phyloP scores from a whole-genome alignment of 1,140 invertebrate species.

The Drosophila dunni region DNA sequence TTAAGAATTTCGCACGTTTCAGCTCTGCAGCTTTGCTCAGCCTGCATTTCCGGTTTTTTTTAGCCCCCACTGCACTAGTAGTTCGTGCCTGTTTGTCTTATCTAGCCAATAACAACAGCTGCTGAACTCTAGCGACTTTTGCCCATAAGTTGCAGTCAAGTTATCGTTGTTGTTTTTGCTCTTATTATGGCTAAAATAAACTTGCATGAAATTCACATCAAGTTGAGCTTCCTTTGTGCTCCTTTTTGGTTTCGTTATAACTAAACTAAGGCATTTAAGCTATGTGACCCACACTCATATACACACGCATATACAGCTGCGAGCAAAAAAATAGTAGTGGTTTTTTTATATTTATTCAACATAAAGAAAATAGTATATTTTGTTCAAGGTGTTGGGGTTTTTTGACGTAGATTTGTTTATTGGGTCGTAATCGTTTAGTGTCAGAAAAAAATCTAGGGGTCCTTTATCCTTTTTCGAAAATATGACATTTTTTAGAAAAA shows the following conservation, averaged over 20 bases:
- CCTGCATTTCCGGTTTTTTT: constrained; percentile 22
- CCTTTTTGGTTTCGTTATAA: constrained; percentile 55
- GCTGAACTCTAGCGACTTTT: constrained; percentile 20
- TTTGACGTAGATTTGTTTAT: no score
- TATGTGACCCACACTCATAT: constrained; percentile 7
- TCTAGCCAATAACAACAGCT: constrained; percentile 70
- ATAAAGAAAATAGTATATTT: no score
- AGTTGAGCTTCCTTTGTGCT: constrained; percentile 6
- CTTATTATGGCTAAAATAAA: constrained; percentile 57
- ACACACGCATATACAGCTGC: background rate
- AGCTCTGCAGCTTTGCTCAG: background rate
- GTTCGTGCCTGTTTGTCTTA: constrained; percentile 68
- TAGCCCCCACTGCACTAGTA: background rate
- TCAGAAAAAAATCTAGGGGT: no score
- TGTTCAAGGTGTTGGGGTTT: no score
- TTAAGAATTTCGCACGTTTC: constrained; percentile 69
- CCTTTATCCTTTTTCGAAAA: no score
- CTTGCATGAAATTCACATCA: constrained; percentile 45
- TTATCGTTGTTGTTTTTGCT: constrained; percentile 12
- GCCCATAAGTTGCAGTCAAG: constrained; percentile 46
- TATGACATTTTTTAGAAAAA: no score
- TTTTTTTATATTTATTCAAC: no score
- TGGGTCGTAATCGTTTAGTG: no score
- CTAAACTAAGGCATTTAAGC: constrained; percentile 27
- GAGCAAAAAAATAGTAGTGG: no score